Evolutionary conservation across 1,140 invertebrate species (phyloP).

Genomic region (Macrotrachela quadricornifera): DNA sequence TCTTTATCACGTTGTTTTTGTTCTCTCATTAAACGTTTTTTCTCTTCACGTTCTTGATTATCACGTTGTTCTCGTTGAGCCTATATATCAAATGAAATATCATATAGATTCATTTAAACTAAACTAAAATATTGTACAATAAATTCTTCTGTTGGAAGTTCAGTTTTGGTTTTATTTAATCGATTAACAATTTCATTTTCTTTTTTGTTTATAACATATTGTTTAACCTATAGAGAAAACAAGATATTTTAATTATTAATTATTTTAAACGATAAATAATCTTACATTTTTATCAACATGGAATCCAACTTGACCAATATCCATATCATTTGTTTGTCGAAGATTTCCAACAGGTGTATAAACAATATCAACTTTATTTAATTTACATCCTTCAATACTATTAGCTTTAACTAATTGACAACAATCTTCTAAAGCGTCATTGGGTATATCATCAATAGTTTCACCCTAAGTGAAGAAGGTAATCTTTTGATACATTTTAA

Average conservation of each 20-base stretch:
- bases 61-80: conserved; percentile 67
- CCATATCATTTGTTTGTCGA: conserved; percentile 89
- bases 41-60: conserved; percentile 54
- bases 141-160: conserved; percentile 12
- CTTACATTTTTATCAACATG: conserved; percentile 24
- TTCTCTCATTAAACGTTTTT: conserved; percentile 42
- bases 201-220: conserved; percentile 66
- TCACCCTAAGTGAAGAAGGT: too few relatives aligned
- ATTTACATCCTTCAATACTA: conserved; percentile 62
- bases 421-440: conserved; percentile 74
- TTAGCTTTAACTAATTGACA: conserved; percentile 95
- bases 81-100: conserved; percentile 50
- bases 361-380: conserved; percentile 85
- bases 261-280: not conserved
- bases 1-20: conserved; percentile 23
- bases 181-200: conserved; percentile 78
- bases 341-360: conserved; percentile 97
- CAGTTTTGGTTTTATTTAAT: conserved; percentile 73
- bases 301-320: conserved; percentile 77
- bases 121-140: not conserved
- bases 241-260: not conserved
- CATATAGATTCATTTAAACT: conserved; percentile 22
- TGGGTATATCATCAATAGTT: conserved; percentile 81
- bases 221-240: conserved; percentile 36
- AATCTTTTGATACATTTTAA: too few relatives aligned